Evolutionary conservation across 2,113 vertebrate species (phyloP).

Genomic region (Cyprinodon tularosa): DNA sequence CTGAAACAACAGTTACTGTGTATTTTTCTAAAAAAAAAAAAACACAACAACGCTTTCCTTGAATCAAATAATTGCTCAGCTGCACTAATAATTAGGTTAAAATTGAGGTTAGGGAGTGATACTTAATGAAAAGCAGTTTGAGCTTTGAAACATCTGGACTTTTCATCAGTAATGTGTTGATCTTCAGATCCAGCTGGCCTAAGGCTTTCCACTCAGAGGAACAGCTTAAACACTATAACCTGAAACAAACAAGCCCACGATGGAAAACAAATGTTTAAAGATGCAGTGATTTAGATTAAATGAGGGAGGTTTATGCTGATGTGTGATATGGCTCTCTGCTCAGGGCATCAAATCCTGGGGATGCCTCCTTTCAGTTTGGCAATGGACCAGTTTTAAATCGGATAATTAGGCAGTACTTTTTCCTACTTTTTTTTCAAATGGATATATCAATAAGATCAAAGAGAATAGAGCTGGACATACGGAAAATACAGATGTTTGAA

Average conservation of each 20-base stretch:
- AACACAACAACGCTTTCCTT: too few species aligned
- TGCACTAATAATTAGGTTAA: too few species aligned
- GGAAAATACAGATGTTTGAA: too few species aligned
- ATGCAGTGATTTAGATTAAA: background rate
- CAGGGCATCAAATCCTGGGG: background rate
- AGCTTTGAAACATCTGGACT: background rate
- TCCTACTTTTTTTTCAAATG: background rate
- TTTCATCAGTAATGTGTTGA: background rate
- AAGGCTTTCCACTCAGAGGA: background rate
- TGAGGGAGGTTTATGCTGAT: background rate
- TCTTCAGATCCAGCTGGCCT: background rate
- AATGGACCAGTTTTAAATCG: background rate
- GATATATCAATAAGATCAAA: background rate
- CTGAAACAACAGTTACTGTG: too few species aligned
- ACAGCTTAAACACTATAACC: background rate
- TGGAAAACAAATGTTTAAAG: background rate
- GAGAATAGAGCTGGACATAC: background rate
- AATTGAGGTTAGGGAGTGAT: too few species aligned
- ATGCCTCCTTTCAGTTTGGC: background rate
- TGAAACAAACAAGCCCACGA: background rate
- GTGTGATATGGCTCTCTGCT: background rate
- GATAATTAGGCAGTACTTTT: background rate
- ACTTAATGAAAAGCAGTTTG: background rate
- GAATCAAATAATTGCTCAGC: too few species aligned
- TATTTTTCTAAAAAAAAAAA: too few species aligned